Base-by-base conservation (phyloP, 1,140 invertebrate species). In the Diabrotica undecimpunctata region DNA sequence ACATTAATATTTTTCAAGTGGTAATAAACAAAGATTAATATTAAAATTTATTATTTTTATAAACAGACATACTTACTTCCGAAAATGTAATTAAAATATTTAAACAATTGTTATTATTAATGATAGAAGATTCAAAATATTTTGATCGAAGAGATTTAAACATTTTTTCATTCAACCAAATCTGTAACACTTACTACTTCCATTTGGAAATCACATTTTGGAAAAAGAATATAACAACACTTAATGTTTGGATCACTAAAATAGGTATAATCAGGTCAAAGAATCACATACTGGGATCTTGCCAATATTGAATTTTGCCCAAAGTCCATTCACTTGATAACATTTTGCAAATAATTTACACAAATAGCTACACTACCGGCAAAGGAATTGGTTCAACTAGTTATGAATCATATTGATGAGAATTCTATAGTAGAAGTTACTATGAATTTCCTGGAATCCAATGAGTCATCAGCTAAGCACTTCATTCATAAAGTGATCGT, bases 271-370 rank as follows among this genome's bases (percentile, higher is more conserved):
- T 46, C 41, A 46, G 41, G 41, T 46, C 41, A 46, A 46, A 57
- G 66, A 12, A 58, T 54, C 50, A 66, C 69, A 54, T 63, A 75
- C 72, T 73, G 69, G 75, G 76, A 70, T 77, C 74, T 55, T 66
- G 66, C 74, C 75, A 78, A 64, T 78, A 76, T 53, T 71, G 72
- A 59, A 78, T 77, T 64, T 65, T 72, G 14, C 63, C 66, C 58
- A 72, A 70, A 62, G 69, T 65, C 74, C 75, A 77, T 14, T 74
- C 72, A 62, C 54, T 62, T 51, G 54, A 59, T 57, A 64, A 68
- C 70, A 75, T 74, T 56, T 66, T 67, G 10, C 55, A 61, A 53
- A 6, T 56, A 61, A 59, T 69, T 57, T 60, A n/a, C 54, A 65
- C 65, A 70, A 59, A 64, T 59, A 56, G 64, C 64, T 64, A 57